Evolutionary conservation across 2,113 vertebrate genomes (phyloP).

Genomic region (Asarcornis scutulata): DNA sequence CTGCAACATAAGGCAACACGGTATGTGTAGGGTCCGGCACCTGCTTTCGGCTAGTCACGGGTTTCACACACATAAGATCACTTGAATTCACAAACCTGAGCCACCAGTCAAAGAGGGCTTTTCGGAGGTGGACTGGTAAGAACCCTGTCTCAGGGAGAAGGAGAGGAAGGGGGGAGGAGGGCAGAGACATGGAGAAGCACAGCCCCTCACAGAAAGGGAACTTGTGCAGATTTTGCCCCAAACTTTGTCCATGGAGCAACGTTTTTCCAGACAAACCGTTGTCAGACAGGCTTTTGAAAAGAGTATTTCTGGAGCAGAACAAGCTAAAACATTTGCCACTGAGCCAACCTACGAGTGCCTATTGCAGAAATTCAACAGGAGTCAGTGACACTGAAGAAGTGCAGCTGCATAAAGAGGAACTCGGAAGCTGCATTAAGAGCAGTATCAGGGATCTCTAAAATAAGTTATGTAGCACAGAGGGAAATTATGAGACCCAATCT

Average conservation of each 20-base stretch:
- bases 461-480: background rate
- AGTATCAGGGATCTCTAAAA: background rate
- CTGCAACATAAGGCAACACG: slow-evolving; percentile 61
- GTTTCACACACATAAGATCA: slow-evolving; percentile 23
- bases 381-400: background rate
- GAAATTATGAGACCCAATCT: slow-evolving; percentile 34
- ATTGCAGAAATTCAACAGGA: background rate
- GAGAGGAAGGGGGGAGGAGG: background rate
- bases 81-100: slow-evolving; percentile 35
- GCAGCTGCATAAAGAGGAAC: background rate
- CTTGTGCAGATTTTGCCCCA: background rate
- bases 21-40: slow-evolving; percentile 39
- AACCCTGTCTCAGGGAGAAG: background rate
- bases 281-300: background rate
- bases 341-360: background rate
- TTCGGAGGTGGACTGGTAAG: background rate
- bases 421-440: background rate
- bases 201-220: background rate
- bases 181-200: background rate
- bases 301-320: background rate
- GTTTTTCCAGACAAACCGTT: background rate
- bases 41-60: slow-evolving; percentile 38
- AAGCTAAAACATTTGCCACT: background rate
- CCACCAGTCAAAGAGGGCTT: background rate
- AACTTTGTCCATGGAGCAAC: background rate